A percentile compares a stretch with the other conserved stretches of the same genome.
phyloP scores from a whole-genome alignment of 2,888 invertebrate species.

The Amphipoea lucens region DNA sequence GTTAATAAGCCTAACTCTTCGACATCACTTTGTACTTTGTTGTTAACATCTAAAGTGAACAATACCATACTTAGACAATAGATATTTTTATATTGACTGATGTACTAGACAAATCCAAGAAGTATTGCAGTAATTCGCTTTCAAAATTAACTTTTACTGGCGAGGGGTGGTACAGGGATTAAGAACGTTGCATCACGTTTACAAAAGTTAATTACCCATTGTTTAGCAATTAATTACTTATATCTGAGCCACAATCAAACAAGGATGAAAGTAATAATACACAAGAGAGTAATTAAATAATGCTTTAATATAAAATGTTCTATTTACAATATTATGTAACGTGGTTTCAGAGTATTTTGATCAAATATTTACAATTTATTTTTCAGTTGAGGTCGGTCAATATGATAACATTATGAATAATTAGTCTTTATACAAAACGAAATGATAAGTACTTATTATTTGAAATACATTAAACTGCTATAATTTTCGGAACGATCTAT shows the following conservation, averaged over 20 bases:
- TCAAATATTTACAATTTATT: conserved; percentile 60
- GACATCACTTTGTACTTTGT: conserved; percentile 11
- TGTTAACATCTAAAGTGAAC: conserved; percentile 20
- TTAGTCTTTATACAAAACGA: conserved; percentile 2
- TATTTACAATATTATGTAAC: conserved; percentile 60
- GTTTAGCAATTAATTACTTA: neutral
- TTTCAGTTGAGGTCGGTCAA: conserved; percentile 39
- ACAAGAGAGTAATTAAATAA: conserved; percentile 67
- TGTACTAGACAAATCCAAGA: neutral
- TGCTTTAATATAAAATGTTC: conserved; percentile 68
- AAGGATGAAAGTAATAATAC: conserved; percentile 24
- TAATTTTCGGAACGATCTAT: neutral
- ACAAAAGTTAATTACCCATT: conserved; percentile 5
- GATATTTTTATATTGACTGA: neutral
- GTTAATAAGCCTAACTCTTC: conserved; percentile 44
- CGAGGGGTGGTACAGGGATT: neutral
- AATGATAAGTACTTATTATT: neutral
- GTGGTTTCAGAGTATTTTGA: conserved; percentile 42
- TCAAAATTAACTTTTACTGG: neutral
- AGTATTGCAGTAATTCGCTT: neutral
- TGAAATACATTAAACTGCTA: neutral
- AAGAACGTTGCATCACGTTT: neutral
- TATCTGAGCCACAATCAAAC: neutral
- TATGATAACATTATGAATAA: neutral
- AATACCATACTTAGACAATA: neutral